Conservation (phyloP, 2,797 vertebrate species). For the Schizopygopsis pylzovi region DNA sequence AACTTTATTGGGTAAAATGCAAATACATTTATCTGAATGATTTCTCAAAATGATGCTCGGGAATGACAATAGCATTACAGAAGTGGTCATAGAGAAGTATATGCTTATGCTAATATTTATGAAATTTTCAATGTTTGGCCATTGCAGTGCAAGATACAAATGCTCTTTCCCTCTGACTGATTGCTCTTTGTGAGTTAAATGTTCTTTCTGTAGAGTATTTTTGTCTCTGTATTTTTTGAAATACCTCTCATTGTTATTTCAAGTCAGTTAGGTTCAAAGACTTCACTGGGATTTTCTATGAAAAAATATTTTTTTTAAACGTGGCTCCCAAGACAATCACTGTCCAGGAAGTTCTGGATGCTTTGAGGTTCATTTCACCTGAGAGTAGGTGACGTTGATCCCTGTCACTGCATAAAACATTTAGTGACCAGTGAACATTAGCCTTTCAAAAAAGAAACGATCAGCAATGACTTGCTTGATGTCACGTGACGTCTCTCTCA, state of each 20-base stretch:
- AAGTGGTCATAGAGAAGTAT: neutral
- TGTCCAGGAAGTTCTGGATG: neutral
- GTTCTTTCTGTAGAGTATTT: neutral
- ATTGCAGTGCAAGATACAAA: neutral
- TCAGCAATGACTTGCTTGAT: conserved; percentile 4
- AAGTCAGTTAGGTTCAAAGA: conserved; percentile 10
- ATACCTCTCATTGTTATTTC: neutral
- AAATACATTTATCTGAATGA: too few relatives aligned
- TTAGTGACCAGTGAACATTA: conserved; percentile 32
- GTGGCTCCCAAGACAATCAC: neutral
- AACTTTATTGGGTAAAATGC: neutral
- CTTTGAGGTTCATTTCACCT: conserved; percentile 5
- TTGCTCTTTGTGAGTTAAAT: conserved; percentile 7
- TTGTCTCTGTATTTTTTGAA: neutral
- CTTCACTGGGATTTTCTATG: neutral
- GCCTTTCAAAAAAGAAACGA: conserved; percentile 7
- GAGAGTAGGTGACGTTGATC: conserved; percentile 27
- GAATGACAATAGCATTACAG: neutral
- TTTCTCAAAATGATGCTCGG: neutral
- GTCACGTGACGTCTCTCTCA: neutral
- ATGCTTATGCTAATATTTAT: neutral
- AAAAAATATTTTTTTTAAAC: neutral
- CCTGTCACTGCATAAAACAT: conserved; percentile 5
- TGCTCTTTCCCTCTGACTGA: neutral
- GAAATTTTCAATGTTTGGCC: neutral